A percentile compares a stretch with the other conserved stretches of the same genome.
Conservation (phyloP, 2,797 vertebrate genomes). For the Liasis olivaceus region DNA sequence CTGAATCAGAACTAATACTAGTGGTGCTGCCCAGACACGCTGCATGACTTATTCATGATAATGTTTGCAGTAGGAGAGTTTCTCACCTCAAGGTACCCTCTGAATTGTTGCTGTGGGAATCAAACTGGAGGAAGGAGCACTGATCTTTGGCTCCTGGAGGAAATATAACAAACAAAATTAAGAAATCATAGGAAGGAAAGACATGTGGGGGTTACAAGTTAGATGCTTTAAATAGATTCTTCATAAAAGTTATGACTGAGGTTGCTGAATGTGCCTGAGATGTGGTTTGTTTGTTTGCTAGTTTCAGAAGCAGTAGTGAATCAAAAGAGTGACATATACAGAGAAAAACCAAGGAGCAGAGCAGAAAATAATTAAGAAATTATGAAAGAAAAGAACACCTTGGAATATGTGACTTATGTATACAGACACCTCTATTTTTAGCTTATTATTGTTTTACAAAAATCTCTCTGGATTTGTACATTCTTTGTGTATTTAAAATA, state of each 20-base stretch:
- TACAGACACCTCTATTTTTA: background rate
- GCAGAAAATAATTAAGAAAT: background rate
- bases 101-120: background rate
- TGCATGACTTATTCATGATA: background rate
- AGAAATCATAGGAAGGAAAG: background rate
- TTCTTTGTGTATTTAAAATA: background rate
- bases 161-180: background rate
- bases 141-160: background rate
- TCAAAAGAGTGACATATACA: background rate
- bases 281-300: background rate
- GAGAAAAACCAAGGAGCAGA: background rate
- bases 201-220: background rate
- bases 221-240: background rate
- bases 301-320: background rate
- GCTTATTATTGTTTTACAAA: background rate
- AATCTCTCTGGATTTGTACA: background rate
- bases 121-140: background rate
- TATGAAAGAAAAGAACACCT: background rate
- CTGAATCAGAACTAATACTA: background rate
- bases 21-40: background rate
- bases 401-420: background rate
- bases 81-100: background rate
- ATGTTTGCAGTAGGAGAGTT: background rate
- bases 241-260: background rate
- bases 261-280: background rate